Percentiles rank a stretch among this genome's conserved stretches.
Conservation (phyloP, 2,888 invertebrate genomes). For the Portevinia maculata region DNA sequence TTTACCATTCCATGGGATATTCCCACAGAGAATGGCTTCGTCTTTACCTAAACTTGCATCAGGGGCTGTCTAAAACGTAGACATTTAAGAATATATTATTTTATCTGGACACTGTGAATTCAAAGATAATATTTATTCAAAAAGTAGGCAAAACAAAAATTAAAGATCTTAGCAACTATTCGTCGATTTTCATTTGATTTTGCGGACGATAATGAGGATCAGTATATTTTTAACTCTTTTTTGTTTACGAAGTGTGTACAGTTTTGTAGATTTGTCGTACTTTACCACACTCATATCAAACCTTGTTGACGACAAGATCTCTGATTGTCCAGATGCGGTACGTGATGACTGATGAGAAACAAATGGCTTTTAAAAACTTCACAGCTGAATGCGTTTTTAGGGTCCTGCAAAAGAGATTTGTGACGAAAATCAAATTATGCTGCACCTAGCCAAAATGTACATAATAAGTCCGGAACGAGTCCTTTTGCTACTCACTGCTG, state of each 20-base stretch:
- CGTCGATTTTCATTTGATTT: constrained; percentile 10
- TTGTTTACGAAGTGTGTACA: constrained; percentile 30
- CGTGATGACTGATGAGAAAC: neutral
- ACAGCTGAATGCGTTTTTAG: constrained; percentile 9
- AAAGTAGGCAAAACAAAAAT: constrained; percentile 36
- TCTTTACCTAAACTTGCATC: constrained; percentile 79
- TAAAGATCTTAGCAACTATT: constrained; percentile 23
- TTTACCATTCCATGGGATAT: constrained; percentile 83
- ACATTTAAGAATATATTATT: constrained; percentile 53
- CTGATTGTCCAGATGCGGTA: constrained; percentile 12
- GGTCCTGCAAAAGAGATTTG: constrained; percentile 75
- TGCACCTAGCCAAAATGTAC: constrained; percentile 83
- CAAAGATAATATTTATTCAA: constrained; percentile 66
- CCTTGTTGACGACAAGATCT: constrained; percentile 46
- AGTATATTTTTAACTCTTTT: constrained; percentile 42
- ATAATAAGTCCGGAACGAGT: constrained; percentile 84
- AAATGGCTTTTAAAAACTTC: neutral
- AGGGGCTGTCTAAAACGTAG: constrained; percentile 40
- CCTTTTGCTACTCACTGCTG: constrained; percentile 82
- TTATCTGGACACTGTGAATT: constrained; percentile 64
- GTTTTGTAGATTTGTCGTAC: constrained; percentile 52
- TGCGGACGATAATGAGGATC: constrained; percentile 26
- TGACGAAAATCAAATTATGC: constrained; percentile 83
- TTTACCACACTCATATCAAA: constrained; percentile 48
- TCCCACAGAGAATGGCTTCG: constrained; percentile 81